Evolutionary conservation across 2,888 invertebrate species (phyloP), one percentile per base, ranked within the genome.

Genomic region (Cactoblastis cactorum): DNA sequence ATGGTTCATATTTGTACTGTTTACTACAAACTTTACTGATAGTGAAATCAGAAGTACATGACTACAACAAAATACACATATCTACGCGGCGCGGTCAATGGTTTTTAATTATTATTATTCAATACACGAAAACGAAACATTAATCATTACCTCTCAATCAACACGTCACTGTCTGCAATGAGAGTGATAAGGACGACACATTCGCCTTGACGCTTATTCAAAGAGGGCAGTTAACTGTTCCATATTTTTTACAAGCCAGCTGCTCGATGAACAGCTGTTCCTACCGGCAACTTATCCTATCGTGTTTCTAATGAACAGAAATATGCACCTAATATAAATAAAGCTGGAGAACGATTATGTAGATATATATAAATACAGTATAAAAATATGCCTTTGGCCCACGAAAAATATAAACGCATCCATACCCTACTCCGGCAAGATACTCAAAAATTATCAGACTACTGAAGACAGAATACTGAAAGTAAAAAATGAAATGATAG

Each of bases 181-280:
- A 57, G 85, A 63, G 77, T 58, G 76, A 86, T 67, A 78, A 74
- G 74, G 83, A 79, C 66, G 63, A 62, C 63, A 52, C 53, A 68
- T 57, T 55, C 52, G 58, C 59, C 65, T 72, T 69, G 63, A 67
- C 59, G 67, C 67, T 61, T 73, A 70, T 74, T 76, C 72, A 80
- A 75, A 74, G 67, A 72, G 69, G 75, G 78, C 78, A 79, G 81
- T 69, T 81, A 82, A 78, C 80, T 79, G 82, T 77, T 71, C 77
- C 72, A 81, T 77, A 81, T 83, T 85, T 88, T 83, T 86, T 78
- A 75, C 71, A 64, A 77, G 75, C 79, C 88, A 88, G 88, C 88
- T 88, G 88, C 86, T 79, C 54, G 56, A 9, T 28, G 74, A 87
- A 88, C 88, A 89, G 88, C 88, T 89, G 88, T 88, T 87, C 69